Evolutionary conservation across 1,140 invertebrate genomes (phyloP).

Genomic region (Drosophila santomea): DNA sequence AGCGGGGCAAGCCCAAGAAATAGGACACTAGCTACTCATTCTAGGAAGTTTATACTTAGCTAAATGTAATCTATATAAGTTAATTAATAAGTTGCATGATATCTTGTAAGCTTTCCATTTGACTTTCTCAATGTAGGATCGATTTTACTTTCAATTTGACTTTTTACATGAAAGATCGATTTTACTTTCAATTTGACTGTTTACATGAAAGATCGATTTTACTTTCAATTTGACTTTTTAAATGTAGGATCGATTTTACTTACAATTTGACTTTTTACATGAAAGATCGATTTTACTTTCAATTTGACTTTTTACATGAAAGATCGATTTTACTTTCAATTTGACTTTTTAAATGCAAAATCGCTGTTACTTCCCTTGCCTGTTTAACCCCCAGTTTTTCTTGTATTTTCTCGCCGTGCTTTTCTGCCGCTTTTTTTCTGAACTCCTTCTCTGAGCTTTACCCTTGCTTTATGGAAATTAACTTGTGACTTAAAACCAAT

Average conservation of each 20-base stretch:
- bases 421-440: not conserved
- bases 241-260: too few relatives aligned
- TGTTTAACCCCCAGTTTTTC: not conserved
- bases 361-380: not conserved
- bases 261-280: too few relatives aligned
- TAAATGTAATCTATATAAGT: too few relatives aligned
- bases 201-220: not conserved
- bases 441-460: slow-evolving; percentile 1
- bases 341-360: not conserved
- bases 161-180: not conserved
- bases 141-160: not conserved
- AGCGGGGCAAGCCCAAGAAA: slow-evolving; percentile 80
- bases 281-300: not conserved
- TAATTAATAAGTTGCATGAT: too few relatives aligned
- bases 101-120: too few relatives aligned
- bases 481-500: slow-evolving; percentile 76
- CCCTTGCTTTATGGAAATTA: slow-evolving; percentile 65
- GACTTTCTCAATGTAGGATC: too few relatives aligned
- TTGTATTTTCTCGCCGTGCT: not conserved
- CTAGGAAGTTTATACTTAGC: too few relatives aligned
- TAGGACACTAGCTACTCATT: slow-evolving; percentile 6
- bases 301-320: not conserved
- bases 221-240: not conserved
- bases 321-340: too few relatives aligned
- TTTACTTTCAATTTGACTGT: too few relatives aligned